Evolutionary conservation across 2,888 invertebrate species (phyloP).

Genomic region (Cryptosula pallasiana): DNA sequence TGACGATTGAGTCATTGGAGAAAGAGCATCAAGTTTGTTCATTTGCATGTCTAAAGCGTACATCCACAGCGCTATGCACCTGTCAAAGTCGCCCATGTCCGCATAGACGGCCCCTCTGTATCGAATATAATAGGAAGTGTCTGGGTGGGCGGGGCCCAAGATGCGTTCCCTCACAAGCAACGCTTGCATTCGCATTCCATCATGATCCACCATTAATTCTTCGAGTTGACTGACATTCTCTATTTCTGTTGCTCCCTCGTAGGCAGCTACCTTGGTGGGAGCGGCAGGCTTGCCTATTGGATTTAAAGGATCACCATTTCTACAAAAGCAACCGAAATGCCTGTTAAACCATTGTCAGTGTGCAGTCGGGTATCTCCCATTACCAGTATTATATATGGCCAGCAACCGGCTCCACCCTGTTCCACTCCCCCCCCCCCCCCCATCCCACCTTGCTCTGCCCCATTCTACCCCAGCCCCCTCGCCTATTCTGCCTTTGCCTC

Average conservation of each 20-base stretch:
- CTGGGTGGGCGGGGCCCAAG: conserved; percentile 84
- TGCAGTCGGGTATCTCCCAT: too few species aligned
- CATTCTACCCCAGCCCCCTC: too few species aligned
- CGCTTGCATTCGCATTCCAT: conserved; percentile 87
- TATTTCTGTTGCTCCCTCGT: conserved; percentile 81
- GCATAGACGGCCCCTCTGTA: conserved; percentile 90
- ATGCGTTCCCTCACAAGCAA: conserved; percentile 86
- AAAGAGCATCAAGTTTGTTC: conserved; percentile 81
- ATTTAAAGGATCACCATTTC: conserved; percentile 26
- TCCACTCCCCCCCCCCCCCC: too few species aligned
- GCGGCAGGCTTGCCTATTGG: conserved; percentile 68
- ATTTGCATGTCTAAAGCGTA: conserved; percentile 95
- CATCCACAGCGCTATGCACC: conserved; percentile 89
- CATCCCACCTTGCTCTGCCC: too few species aligned
- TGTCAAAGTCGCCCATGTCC: conserved; percentile 77
- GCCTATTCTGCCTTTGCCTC: too few species aligned
- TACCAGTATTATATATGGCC: too few species aligned
- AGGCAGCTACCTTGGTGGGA: conserved; percentile 72
- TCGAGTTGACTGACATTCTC: conserved; percentile 72
- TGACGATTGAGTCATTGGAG: conserved; percentile 89
- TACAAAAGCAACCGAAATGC: too few species aligned
- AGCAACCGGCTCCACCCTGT: too few species aligned
- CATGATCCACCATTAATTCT: conserved; percentile 83
- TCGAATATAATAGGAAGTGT: conserved; percentile 91
- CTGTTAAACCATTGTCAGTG: too few species aligned